Conservation (phyloP, 2,888 invertebrate genomes). For the Noctua janthina region DNA sequence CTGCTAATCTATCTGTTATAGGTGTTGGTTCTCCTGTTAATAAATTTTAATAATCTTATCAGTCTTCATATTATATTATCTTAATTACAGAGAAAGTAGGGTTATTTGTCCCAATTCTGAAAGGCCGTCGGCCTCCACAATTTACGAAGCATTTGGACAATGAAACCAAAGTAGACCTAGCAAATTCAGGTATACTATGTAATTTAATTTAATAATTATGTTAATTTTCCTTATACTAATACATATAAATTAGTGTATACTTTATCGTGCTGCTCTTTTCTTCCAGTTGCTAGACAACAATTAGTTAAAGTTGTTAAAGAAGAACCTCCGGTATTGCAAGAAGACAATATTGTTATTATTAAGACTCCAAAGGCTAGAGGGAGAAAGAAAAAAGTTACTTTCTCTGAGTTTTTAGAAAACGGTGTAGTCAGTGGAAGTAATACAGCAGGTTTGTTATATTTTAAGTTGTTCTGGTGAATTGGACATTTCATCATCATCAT, state of each 20-base stretch:
- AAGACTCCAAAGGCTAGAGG: background rate
- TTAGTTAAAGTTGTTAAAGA: slow-evolving; percentile 45
- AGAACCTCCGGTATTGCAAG: slow-evolving; percentile 20
- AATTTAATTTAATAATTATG: background rate
- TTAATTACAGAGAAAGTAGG: slow-evolving; percentile 35
- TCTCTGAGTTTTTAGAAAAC: slow-evolving; percentile 34
- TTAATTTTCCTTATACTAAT: background rate
- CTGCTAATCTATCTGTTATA: background rate
- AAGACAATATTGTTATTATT: slow-evolving; percentile 9
- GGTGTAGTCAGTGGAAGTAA: slow-evolving; percentile 1
- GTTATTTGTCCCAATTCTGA: slow-evolving; percentile 31
- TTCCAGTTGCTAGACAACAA: slow-evolving; percentile 72
- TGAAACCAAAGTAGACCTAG: slow-evolving; percentile 69
- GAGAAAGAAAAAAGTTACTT: slow-evolving; percentile 18
- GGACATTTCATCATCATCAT: no score
- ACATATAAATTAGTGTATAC: background rate
- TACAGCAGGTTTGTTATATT: slow-evolving; percentile 35
- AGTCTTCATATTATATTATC: background rate
- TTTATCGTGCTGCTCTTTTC: background rate
- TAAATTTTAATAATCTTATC: background rate
- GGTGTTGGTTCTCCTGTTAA: background rate
- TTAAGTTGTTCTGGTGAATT: background rate
- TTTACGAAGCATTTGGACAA: slow-evolving; percentile 35
- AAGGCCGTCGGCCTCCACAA: slow-evolving; percentile 38
- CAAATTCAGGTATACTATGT: slow-evolving; percentile 73